A percentile compares a stretch with the other conserved stretches of the same genome.
These are phyloP conservation scores for Odontamblyopus lacepedii DNA, from an alignment of 2,797 vertebrate species.

Conservation along the genomic window DNA sequence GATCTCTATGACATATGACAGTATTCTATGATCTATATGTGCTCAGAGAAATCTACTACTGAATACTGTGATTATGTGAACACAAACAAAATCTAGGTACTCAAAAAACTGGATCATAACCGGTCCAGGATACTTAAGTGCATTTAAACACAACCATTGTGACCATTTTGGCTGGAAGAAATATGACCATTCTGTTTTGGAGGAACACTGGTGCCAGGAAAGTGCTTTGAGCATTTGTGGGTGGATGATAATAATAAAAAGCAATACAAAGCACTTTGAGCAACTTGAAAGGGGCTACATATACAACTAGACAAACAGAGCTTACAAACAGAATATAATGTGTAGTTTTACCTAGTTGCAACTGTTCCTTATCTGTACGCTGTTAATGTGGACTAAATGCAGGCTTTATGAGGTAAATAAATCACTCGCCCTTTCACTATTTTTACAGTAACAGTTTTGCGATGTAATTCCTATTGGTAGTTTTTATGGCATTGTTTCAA, in stretches of 20 bases:
- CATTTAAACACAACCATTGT: not conserved
- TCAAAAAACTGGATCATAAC: too few relatives aligned
- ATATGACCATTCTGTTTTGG: not conserved
- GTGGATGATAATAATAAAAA: too few relatives aligned
- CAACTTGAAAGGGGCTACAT: not conserved
- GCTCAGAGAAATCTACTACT: too few relatives aligned
- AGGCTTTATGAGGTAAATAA: slow-evolving; percentile 26
- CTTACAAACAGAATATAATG: not conserved
- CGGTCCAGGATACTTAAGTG: too few relatives aligned
- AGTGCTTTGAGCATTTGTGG: not conserved
- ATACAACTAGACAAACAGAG: not conserved
- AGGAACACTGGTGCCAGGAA: not conserved
- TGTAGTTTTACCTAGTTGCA: not conserved
- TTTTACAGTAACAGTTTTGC: slow-evolving; percentile 25
- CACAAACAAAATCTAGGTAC: too few relatives aligned
- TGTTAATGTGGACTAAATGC: slow-evolving; percentile 9
- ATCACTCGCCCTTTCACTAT: slow-evolving; percentile 25
- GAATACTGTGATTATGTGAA: too few relatives aligned
- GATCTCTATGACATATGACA: too few relatives aligned
- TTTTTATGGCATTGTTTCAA: slow-evolving; percentile 30
- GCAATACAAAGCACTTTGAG: not conserved
- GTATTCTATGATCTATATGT: too few relatives aligned
- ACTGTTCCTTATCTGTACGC: slow-evolving; percentile 3
- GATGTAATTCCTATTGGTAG: slow-evolving; percentile 15
- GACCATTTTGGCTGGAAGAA: not conserved